Base-by-base conservation (phyloP, 2,797 vertebrate genomes). In the Crax fasciolata region DNA sequence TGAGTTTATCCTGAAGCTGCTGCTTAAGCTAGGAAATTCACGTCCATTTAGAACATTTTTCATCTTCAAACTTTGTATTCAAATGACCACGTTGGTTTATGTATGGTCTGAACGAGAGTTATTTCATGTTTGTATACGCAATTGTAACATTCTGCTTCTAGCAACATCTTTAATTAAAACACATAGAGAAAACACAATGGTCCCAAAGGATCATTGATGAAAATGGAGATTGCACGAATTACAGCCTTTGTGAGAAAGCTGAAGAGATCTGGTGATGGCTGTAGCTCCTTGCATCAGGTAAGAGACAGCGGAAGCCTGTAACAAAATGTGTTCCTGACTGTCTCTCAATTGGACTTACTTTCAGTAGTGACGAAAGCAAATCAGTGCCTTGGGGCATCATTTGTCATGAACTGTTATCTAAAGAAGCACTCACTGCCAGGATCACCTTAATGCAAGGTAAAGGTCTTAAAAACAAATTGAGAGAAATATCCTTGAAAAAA, bases 401-500 rank as follows among this genome's bases (percentile, higher is more conserved):
- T 83, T 89, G 75, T 93, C 91, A 89, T 20, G 55, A 91, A 80
- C 8, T 71, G 32, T 87, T 91, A 87, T 43, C 79, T 92, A 52
- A 85, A 72, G 58, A 46, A 93, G 35, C 19, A 54, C 62, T 81
- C 80, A 38, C 62, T 94, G 30, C 61, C 30, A 84, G n/a, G 3
- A 80, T 15, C 41, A 44, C 41, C 62, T 86, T 49, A 72, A 84
- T 58, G 58, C 3, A 62, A 59, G 75, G 19, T 43, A 61, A 77
- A 86, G 21, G 21, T 73, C 55, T 82, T 75, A 68, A 81, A 58
- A 24, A 7, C 2, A 73, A 77, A 68, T 5, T 9, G 10, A 90
- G 44, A 70, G 25, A 70, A 87, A 65, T 16, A 11, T 9, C 30
- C 79, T 16, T 55, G 44, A 24, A 23, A 77, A 54, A 71, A 83